Evolutionary conservation across 2,888 invertebrate species (phyloP), one percentile per base, ranked within the genome.

Genomic region (Sesamia inferens): DNA sequence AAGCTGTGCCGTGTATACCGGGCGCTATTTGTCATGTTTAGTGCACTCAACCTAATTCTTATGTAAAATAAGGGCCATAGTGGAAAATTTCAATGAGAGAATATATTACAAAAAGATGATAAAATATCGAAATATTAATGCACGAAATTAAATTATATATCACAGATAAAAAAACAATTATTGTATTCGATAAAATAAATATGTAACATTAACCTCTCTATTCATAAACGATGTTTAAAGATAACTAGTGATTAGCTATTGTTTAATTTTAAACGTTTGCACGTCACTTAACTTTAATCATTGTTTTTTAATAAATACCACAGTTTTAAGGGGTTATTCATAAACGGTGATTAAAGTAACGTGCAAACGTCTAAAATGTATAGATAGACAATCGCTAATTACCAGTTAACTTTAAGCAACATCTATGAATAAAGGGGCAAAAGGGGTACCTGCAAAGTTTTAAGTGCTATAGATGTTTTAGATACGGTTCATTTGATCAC

Each of bases 31-130:
- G 58, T 70, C 58, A 57, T 55, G 39, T 70, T 72, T 44, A 67
- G 44, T 68, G 81, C 81, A 83, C 76, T 54, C 68, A 62, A 70
- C 62, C 48, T 71, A 51, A 67, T 59, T 80, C 57, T 75, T 75
- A 44, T 80, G 68, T 83, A 75, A 74, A 51, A 74, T 63, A 69
- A 16, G 80, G 83, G 81, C 76, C 59, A 61, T 63, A 71, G 81
- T 80, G 81, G 81, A 76, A 65, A 54, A 71, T 19, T 51, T 16
- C n/a, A 48, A 75, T 54, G 55, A 68, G 81, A 75, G 68, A 71
- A 16, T 71, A 67, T 16, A 11, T 61, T 59, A 57, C 22, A 42
- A 48, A 48, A 55, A 51, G 6, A 65, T 22, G 31, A 51, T 19
- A 44, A 59, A 31, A 31, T 3, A 42, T 24, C 39, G 16, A 31